These are phyloP conservation scores for Heliconius erato DNA, from an alignment of 2,888 invertebrate genomes.

Conservation along the genomic window DNA sequence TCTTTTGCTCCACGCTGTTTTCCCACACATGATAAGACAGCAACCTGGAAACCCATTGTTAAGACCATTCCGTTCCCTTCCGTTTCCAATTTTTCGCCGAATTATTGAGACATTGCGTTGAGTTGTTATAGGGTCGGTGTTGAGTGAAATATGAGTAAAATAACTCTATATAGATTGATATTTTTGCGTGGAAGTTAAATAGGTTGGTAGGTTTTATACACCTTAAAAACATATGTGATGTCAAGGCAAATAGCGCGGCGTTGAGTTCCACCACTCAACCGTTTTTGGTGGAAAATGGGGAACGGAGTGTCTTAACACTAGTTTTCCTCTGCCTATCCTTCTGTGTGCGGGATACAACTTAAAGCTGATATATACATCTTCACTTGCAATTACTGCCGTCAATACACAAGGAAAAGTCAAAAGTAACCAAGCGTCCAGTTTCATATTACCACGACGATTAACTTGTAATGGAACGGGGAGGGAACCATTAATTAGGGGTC, in stretches of 20 bases:
- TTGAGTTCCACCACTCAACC: background rate
- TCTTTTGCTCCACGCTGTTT: too few relatives aligned
- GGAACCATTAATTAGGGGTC: conserved; percentile 49
- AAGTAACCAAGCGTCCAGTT: conserved; percentile 44
- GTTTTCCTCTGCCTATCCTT: background rate
- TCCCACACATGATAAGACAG: too few relatives aligned
- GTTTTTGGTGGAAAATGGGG: background rate
- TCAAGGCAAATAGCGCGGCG: background rate
- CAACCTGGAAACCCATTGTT: too few relatives aligned
- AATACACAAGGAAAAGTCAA: conserved; percentile 7
- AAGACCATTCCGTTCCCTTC: too few relatives aligned
- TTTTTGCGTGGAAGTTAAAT: too few relatives aligned
- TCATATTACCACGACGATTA: conserved; percentile 47
- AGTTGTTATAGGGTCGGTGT: too few relatives aligned
- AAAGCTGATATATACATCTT: background rate
- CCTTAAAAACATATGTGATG: too few relatives aligned
- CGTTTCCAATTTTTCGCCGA: too few relatives aligned
- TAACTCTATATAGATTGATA: too few relatives aligned
- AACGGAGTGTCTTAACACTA: background rate
- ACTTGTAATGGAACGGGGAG: conserved; percentile 45
- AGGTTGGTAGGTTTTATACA: too few relatives aligned
- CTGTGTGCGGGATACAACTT: background rate
- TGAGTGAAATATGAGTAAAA: too few relatives aligned
- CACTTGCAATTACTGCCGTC: background rate
- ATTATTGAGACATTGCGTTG: too few relatives aligned